Evolutionary conservation across 2,113 vertebrate genomes (phyloP), one percentile per base, ranked within the genome.

Genomic region (Ovis canadensis): DNA sequence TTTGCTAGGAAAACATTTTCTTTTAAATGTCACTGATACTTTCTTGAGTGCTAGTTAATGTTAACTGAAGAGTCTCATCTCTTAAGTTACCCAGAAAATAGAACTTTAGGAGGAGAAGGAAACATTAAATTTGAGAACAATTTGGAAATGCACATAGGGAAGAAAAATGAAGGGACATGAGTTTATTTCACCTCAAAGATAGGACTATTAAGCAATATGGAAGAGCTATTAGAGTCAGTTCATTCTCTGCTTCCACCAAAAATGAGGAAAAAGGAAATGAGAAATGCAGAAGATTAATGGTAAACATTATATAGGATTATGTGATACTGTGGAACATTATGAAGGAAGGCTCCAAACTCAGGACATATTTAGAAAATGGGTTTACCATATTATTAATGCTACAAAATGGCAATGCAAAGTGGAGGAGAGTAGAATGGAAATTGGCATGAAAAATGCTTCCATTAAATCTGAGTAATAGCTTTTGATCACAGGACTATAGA

Each of bases 391-490:
- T 98, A 96, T 90, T 93, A 91, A 93, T 95, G 87, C 31, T 91
- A 55, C 78, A 95, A 96, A 96, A 97, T 91, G 45, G 71, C 92
- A 93, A 90, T 87, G 83, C 29, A 94, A 80, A 96, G 31, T 87
- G 80, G 74, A 97, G 40, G 71, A 64, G 43, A 25, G 74, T 52
- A 93, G 45, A 97, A 54, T 43, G 78, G 45, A 94, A 95, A 98
- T 91, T 52, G 48, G 16, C 57, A 87, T 74, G 62, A 97, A 97
- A 96, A 98, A 90, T 82, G 64, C 5, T 96, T 96, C 89, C 88
- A 90, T 98, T 96, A 96, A 92, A 96, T 86, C 19, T 90, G 67
- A 96, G 91, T 91, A 95, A 97, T 90, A 96, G 83, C 83, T 57
- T 97, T 88, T 97, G 91, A 93, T 96, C 83, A 90, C 40, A 93